Conservation (phyloP, 2,113 vertebrate genomes). For the Tapirus terrestris region DNA sequence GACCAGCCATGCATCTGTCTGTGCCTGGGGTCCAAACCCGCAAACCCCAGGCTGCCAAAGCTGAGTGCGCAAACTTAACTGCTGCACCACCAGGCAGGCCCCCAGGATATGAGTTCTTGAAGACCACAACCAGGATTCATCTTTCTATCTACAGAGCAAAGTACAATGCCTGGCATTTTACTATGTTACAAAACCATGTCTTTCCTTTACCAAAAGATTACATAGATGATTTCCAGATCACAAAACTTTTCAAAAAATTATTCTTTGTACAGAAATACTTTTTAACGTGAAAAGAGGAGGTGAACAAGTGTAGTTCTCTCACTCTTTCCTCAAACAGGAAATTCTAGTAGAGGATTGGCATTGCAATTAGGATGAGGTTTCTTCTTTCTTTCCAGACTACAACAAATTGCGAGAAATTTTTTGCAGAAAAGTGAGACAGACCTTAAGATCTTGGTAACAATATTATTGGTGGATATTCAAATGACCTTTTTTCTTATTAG, state of each 20-base stretch:
- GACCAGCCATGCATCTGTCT: no score
- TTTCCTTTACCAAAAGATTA: neutral
- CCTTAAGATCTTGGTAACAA: neutral
- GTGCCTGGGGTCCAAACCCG: no score
- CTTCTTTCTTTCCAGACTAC: neutral
- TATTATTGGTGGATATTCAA: neutral
- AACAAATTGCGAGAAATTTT: neutral
- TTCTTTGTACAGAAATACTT: neutral
- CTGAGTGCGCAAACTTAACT: no score
- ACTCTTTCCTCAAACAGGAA: neutral
- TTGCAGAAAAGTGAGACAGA: neutral
- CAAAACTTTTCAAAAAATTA: neutral
- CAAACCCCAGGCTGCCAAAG: no score
- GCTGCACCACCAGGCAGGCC: no score
- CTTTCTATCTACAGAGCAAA: neutral
- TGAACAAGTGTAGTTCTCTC: neutral
- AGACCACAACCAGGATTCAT: neutral
- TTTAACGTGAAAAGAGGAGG: neutral
- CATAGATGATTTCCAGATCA: neutral
- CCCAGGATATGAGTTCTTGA: neutral
- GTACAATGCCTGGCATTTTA: neutral
- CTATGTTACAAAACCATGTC: neutral
- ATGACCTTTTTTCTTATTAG: neutral
- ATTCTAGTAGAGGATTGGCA: neutral
- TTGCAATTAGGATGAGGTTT: neutral